Evolutionary conservation across 2,888 invertebrate species (phyloP).

Genomic region (Allygus modestus): DNA sequence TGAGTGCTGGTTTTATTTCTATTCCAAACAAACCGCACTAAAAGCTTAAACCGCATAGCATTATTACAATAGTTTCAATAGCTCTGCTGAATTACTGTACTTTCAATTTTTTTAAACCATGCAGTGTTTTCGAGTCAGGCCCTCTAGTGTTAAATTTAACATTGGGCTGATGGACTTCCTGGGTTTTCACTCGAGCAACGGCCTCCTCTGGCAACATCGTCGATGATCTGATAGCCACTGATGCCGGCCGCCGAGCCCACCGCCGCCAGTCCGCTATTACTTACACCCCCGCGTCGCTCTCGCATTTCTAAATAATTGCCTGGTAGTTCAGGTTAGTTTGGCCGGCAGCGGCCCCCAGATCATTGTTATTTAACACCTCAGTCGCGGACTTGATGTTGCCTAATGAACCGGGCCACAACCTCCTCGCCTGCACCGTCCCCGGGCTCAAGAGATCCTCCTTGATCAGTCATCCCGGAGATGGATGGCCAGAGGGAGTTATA

Average conservation of each 20-base stretch:
- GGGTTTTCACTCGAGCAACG: no score
- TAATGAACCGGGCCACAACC: conserved; percentile 27
- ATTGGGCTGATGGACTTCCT: no score
- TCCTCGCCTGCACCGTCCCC: background rate
- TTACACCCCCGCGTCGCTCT: conserved; percentile 36
- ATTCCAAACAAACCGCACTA: no score
- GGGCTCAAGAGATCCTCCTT: background rate
- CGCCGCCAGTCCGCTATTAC: conserved; percentile 35
- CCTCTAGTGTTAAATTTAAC: no score
- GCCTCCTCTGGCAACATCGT: no score
- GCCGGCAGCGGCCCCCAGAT: conserved; percentile 26
- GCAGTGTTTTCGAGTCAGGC: no score
- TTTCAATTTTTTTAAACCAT: no score
- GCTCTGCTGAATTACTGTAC: no score
- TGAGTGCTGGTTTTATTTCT: no score
- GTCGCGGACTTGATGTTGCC: conserved; percentile 7
- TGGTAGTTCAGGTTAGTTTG: conserved; percentile 47
- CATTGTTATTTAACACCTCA: conserved; percentile 52
- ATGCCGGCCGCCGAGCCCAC: conserved; percentile 33
- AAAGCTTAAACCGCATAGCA: no score
- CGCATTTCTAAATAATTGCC: conserved; percentile 51
- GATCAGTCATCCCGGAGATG: background rate
- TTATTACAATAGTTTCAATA: no score
- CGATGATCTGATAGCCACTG: no score
- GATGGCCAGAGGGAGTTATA: background rate